Conservation (phyloP, 2,113 vertebrate genomes). For the Ctenodactylus gundi region DNA sequence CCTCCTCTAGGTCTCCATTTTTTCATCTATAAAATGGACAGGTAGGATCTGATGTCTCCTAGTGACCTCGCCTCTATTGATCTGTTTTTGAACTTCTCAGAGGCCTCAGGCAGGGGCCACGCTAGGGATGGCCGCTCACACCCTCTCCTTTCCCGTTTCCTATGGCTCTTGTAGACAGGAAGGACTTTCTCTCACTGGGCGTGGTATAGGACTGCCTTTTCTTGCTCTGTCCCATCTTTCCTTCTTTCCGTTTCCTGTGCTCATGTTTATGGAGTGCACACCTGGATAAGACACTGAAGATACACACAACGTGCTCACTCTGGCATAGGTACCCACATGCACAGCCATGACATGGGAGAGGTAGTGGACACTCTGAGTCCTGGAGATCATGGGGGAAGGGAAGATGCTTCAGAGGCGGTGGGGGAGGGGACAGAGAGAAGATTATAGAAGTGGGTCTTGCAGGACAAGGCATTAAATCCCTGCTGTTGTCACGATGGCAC, state of each 20-base stretch:
- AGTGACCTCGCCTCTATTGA: neutral
- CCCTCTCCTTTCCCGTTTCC: neutral
- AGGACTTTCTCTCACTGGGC: too few relatives aligned
- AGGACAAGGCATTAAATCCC: neutral
- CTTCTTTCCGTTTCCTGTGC: neutral
- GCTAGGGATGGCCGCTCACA: neutral
- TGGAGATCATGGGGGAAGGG: rapidly evolving
- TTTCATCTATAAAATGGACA: neutral
- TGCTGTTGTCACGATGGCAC: too few relatives aligned
- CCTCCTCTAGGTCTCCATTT: neutral
- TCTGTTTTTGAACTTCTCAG: neutral
- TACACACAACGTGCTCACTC: too few relatives aligned
- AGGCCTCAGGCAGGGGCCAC: neutral
- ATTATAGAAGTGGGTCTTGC: neutral
- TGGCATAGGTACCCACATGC: rapidly evolving
- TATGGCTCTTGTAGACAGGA: neutral
- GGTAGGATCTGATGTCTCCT: neutral
- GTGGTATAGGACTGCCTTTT: neutral
- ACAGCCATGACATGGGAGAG: neutral
- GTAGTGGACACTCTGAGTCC: neutral
- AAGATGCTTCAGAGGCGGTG: too few relatives aligned
- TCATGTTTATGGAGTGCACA: rapidly evolving
- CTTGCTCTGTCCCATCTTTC: too few relatives aligned
- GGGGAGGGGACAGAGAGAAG: neutral
- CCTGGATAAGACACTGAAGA: rapidly evolving